Evolutionary conservation across 2,113 vertebrate genomes (phyloP), one percentile per base, ranked within the genome.

Genomic region (Holacanthus passer): DNA sequence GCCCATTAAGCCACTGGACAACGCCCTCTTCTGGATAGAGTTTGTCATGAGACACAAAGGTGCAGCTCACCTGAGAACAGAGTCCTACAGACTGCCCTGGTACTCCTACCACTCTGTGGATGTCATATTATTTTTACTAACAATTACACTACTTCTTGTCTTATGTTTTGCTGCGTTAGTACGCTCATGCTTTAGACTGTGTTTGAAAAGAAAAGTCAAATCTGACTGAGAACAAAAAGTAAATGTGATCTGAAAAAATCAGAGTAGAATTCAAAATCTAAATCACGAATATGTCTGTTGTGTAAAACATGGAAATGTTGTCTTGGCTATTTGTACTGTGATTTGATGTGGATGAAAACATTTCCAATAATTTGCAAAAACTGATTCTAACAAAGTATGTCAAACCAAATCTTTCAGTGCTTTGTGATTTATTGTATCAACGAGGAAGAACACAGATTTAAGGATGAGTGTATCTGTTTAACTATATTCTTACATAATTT

Each of bases 31-130:
- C 90, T 94, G 94, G 94, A 93, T 93, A 24, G 93, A 95, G 85
- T 95, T 88, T 81, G 90, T 92, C 13, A 92, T 93, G 74, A 90
- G 92, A 79, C 91, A 94, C 80, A 91, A 88, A 89, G 93, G 93
- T n/a, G 93, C 92, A 19, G 87, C 89, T 76, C 89, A 94, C 68
- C 87, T 94, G 64, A 91, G 70, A 39, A 71, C 92, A 6, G 16
- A 88, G 58, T 88, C 77, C 29, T 89, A 87, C 50, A 88, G 73
- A 65, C 82, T 95, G 77, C 85, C 93, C 24, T 94, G 94, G 94
- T 94, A 94, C 1, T 81, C 83, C 13, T 95, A 95, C 63, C 9
- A 94, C 75, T 92, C 88, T 53, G 56, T 94, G 1, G 94, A 95
- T 80, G 83, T 93, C 20, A 47, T 93, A 2, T n/a, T n/a, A n/a